Evolutionary conservation across 2,888 invertebrate species (phyloP), one percentile per base, ranked within the genome.

Genomic region (Colletes collaris): DNA sequence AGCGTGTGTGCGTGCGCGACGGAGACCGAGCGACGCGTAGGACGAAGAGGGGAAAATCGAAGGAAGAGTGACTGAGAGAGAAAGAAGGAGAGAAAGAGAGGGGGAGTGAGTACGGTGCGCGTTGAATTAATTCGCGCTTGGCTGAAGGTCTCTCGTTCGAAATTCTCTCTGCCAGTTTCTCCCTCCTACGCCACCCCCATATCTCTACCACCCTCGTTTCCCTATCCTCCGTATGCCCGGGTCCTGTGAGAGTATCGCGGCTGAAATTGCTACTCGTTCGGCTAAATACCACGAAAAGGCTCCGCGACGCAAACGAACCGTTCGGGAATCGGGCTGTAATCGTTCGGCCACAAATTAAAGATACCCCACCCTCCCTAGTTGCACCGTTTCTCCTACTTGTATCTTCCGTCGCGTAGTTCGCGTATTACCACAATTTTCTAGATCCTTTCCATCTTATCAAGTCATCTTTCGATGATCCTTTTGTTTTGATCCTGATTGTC

Each of bases 61-160:
- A 46, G 44, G 44, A 46, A n/a, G 70, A 37, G 53, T 58, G 76
- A 59, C 56, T 27, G 70, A 53, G 58, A 56, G 63, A 50, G 60
- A 49, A 50, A 58, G 53, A 70, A 55, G 69, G 74, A 27, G 55
- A 62, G 59, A 60, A 66, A 56, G 65, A 44, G 65, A 60, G 58
- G 58, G 58, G 75, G 65, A 52, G 56, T 63, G 62, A 56, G 63
- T 72, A 76, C 85, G 84, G 86, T 88, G 89, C 88, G 90, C 89
- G 90, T 89, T 91, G 92, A 92, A 92, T 92, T 92, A 92, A 92
- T 92, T 92, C 88, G 91, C 90, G 90, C 90, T 92, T 90, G 90
- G 89, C 86, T 88, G 90, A 90, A 90, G 88, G 86, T 88, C 86
- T 87, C 83, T 83, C 87, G 83, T 85, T 87, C 87, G 86, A 81